A percentile compares a stretch with the other conserved stretches of the same genome.
Evolutionary conservation across 2,888 invertebrate species (phyloP).

Genomic region (Odontomyia ornata): DNA sequence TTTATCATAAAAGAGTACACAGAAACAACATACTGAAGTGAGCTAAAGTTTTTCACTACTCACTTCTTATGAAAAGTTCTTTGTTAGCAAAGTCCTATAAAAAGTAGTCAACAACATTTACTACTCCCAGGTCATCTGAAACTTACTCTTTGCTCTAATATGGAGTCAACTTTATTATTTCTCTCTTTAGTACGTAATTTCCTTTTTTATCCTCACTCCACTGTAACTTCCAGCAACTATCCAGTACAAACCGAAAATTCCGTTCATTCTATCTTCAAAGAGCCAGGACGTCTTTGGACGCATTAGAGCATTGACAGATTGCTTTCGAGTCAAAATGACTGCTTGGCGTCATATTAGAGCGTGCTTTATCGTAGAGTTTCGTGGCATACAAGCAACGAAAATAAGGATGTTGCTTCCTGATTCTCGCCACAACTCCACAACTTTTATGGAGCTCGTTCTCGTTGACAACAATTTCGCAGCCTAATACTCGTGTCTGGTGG

Average conservation of each 20-base stretch:
- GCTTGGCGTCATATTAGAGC: background rate
- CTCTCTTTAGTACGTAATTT: background rate
- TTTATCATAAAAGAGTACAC: too few relatives aligned
- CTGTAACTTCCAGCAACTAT: background rate
- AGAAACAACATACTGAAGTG: too few relatives aligned
- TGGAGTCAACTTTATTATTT: background rate
- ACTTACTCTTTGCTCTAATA: background rate
- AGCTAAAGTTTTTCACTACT: too few relatives aligned
- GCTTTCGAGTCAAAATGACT: background rate
- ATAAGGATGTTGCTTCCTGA: background rate
- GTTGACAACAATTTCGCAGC: conserved; percentile 7
- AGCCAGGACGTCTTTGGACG: background rate
- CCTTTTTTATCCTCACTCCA: background rate
- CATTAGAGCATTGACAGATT: conserved; percentile 11
- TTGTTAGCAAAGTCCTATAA: too few relatives aligned
- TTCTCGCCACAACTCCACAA: background rate
- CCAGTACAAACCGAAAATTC: background rate
- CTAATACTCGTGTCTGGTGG: background rate
- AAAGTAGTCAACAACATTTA: too few relatives aligned
- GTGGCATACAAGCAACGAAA: background rate
- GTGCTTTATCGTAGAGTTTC: background rate
- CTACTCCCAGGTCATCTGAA: background rate
- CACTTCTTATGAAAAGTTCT: too few relatives aligned
- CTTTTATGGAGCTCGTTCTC: conserved; percentile 19
- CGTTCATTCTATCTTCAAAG: background rate